Conservation (phyloP, 2,888 invertebrate species). For the Hypena proboscidalis region DNA sequence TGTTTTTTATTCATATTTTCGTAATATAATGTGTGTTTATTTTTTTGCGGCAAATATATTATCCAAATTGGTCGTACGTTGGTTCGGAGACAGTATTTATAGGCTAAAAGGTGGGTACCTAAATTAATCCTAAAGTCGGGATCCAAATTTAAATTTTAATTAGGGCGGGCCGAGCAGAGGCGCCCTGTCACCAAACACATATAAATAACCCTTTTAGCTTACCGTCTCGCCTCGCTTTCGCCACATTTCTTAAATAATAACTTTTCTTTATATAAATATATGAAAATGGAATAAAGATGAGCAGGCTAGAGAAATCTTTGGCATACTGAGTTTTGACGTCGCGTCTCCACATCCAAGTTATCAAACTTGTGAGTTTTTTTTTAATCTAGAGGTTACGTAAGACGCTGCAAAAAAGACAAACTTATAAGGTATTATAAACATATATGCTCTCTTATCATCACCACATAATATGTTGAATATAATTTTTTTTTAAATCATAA, state of each 20-base stretch:
- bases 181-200: constrained; percentile 65
- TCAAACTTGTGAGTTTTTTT: too few species aligned
- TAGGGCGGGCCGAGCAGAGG: constrained; percentile 61
- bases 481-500: too few species aligned
- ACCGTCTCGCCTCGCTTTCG: constrained; percentile 39
- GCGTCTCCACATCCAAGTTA: too few species aligned
- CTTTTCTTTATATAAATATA: constrained; percentile 37
- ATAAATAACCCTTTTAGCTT: constrained; percentile 69
- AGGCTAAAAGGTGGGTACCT: constrained; percentile 42
- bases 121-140: constrained; percentile 52
- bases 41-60: constrained; percentile 17
- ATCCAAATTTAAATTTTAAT: constrained; percentile 76
- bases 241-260: constrained; percentile 39
- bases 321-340: too few species aligned
- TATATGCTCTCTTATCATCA: too few species aligned
- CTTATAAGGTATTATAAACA: too few species aligned
- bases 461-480: too few species aligned
- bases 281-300: constrained; percentile 24
- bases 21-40: constrained; percentile 6
- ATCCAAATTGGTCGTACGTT: constrained; percentile 16
- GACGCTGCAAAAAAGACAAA: too few species aligned
- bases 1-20: constrained; percentile 5
- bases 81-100: constrained; percentile 36
- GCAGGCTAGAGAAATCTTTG: constrained; percentile 14
- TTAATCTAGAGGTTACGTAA: too few species aligned